Evolutionary conservation across 2,113 vertebrate species (phyloP).

Genomic region (Ochotona princeps): DNA sequence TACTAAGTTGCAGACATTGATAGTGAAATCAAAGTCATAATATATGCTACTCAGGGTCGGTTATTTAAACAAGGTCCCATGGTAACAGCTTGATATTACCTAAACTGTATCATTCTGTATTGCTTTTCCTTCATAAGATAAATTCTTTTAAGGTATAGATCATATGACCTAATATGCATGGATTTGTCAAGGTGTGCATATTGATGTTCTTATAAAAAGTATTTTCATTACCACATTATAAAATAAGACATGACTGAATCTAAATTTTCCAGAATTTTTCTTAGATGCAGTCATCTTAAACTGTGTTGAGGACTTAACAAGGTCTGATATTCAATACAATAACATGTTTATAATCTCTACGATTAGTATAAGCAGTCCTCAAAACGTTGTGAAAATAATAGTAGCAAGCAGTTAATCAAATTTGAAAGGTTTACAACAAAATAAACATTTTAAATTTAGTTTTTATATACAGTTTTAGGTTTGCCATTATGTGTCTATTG

Average conservation of each 20-base stretch:
- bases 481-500: not conserved
- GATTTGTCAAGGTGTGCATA: not conserved
- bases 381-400: too few species aligned
- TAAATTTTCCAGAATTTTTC: not conserved
- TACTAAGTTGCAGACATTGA: slow-evolving; percentile 75
- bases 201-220: not conserved
- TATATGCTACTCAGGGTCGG: slow-evolving; percentile 44
- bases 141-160: slow-evolving; percentile 34
- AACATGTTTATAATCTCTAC: slow-evolving; percentile 35
- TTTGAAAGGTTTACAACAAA: too few species aligned
- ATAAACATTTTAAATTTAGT: too few species aligned
- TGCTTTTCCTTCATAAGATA: slow-evolving; percentile 52
- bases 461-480: too few species aligned
- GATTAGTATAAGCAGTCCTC: too few species aligned
- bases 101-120: not conserved
- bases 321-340: not conserved
- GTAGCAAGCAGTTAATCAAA: too few species aligned
- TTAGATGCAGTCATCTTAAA: not conserved
- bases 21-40: slow-evolving; percentile 76
- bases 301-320: not conserved
- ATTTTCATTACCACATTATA: not conserved
- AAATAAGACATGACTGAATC: not conserved
- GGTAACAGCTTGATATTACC: slow-evolving; percentile 44
- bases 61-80: slow-evolving; percentile 55
- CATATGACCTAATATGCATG: not conserved